Evolutionary conservation across 2,113 vertebrate genomes (phyloP).

Genomic region (Aleadryas rufinucha): DNA sequence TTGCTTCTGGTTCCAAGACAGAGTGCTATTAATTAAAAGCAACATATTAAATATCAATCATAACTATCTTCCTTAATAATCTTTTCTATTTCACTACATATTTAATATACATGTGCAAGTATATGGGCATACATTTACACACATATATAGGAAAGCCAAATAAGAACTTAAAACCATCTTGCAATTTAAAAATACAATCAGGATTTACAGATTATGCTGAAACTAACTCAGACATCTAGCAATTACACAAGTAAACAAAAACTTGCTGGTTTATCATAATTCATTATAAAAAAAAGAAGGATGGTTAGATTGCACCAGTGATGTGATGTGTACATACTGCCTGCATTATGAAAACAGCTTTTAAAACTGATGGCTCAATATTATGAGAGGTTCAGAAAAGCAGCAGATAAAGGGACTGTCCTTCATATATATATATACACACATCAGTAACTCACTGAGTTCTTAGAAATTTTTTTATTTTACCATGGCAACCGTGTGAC

Average conservation of each 20-base stretch:
- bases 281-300: neutral
- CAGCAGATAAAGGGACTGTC: neutral
- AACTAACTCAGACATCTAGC: neutral
- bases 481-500: neutral
- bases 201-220: neutral
- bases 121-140: neutral
- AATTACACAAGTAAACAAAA: neutral
- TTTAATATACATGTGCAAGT: neutral
- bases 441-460: neutral
- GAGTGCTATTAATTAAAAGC: constrained; percentile 79
- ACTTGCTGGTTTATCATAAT: neutral
- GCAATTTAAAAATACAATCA: neutral
- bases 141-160: neutral
- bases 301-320: neutral
- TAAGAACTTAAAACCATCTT: neutral
- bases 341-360: neutral
- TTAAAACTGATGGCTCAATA: neutral
- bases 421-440: neutral
- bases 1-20: constrained; percentile 91
- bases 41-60: neutral
- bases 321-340: neutral
- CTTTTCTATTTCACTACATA: neutral
- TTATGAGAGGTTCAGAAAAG: neutral
- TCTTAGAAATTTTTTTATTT: neutral
- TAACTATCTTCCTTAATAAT: neutral